These are phyloP conservation scores for Myzus persicae DNA, from an alignment of 1,140 invertebrate species.

Conservation along the genomic window DNA sequence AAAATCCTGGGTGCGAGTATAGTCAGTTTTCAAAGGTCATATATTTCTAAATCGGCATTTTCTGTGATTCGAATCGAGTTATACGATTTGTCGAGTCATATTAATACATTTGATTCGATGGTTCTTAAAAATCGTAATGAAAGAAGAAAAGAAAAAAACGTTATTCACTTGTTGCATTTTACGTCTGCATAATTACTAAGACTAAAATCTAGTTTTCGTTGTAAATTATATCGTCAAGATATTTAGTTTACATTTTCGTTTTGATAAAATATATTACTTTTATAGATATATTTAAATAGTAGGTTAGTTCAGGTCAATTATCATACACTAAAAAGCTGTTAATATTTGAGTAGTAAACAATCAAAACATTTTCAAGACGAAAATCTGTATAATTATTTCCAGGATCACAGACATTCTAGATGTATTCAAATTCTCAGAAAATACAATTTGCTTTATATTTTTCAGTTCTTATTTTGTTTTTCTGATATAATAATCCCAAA, in stretches of 20 bases:
- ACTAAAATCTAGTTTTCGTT: not conserved
- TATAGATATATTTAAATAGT: not conserved
- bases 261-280: not conserved
- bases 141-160: too few relatives aligned
- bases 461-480: not conserved
- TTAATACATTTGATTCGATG: too few relatives aligned
- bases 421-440: not conserved
- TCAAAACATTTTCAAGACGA: not conserved
- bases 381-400: not conserved
- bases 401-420: not conserved
- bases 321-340: not conserved
- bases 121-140: too few relatives aligned
- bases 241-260: not conserved
- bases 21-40: not conserved
- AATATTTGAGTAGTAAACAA: not conserved
- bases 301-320: not conserved
- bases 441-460: not conserved
- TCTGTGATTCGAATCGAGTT: too few relatives aligned
- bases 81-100: too few relatives aligned
- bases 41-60: not conserved
- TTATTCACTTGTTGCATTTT: too few relatives aligned
- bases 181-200: too few relatives aligned
- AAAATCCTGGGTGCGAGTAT: not conserved
- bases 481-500: not conserved
- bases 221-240: not conserved